Evolutionary conservation across 2,797 vertebrate genomes (phyloP).

Genomic region (Simalia tracyae): DNA sequence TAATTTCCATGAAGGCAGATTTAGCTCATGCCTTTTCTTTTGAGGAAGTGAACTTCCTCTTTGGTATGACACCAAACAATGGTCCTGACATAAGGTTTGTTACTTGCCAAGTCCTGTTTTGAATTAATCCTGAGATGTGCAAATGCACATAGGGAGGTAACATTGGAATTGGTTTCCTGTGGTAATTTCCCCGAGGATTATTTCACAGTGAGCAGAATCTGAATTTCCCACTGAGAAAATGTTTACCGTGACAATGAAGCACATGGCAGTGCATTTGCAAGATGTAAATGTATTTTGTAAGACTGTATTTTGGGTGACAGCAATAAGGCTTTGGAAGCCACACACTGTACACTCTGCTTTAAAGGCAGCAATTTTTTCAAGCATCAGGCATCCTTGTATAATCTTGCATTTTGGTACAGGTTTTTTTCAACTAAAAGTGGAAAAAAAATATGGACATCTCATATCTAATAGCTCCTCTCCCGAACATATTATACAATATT

Average conservation of each 20-base stretch:
- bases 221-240: neutral
- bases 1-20: neutral
- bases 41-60: neutral
- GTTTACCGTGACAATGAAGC: neutral
- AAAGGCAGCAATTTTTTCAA: neutral
- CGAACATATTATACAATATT: neutral
- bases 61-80: neutral
- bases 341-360: neutral
- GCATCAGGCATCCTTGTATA: neutral
- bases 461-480: neutral
- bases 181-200: neutral
- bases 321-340: neutral
- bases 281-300: neutral
- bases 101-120: neutral
- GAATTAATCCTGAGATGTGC: neutral
- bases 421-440: neutral
- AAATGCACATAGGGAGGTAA: neutral
- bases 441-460: neutral
- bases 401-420: neutral
- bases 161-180: neutral
- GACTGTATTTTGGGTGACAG: neutral
- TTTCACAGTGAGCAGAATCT: neutral
- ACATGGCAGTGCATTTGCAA: neutral
- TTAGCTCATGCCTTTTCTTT: neutral
- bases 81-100: neutral